A percentile compares a stretch with the other conserved stretches of the same genome.
These are phyloP conservation scores for Sebastes iracundus DNA, from an alignment of 2,797 vertebrate genomes.

Conservation along the genomic window DNA sequence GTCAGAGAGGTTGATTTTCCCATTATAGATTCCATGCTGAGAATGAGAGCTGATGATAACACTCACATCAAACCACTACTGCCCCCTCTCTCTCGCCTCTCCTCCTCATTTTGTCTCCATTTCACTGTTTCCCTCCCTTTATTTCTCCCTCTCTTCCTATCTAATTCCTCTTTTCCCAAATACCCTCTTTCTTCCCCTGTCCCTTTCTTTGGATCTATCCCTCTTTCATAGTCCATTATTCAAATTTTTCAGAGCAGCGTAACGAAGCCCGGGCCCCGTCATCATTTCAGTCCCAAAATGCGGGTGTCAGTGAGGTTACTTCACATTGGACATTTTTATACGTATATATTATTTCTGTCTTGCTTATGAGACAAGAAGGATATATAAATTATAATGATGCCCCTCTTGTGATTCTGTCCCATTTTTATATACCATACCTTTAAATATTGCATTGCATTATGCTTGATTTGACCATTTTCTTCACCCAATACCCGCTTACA, in stretches of 20 bases:
- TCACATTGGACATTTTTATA: slow-evolving; percentile 20
- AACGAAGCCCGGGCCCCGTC: slow-evolving; percentile 62
- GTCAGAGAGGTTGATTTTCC: slow-evolving; percentile 89
- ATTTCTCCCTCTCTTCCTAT: slow-evolving; percentile 71
- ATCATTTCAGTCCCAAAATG: slow-evolving; percentile 62
- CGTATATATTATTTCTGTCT: slow-evolving; percentile 8
- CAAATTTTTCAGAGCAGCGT: slow-evolving; percentile 67
- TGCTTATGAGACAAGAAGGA: neutral
- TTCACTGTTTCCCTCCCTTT: slow-evolving; percentile 65
- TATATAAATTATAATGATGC: neutral
- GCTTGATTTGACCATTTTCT: neutral
- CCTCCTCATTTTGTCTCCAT: slow-evolving; percentile 65
- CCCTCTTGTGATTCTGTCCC: neutral
- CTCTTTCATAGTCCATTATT: slow-evolving; percentile 74
- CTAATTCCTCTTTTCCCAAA: slow-evolving; percentile 68
- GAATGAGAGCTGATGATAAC: slow-evolving; percentile 83
- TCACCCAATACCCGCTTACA: neutral
- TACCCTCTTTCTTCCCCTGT: slow-evolving; percentile 59
- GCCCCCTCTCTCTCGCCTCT: slow-evolving; percentile 49
- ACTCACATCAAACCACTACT: slow-evolving; percentile 78
- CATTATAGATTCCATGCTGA: slow-evolving; percentile 86
- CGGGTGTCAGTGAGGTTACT: slow-evolving; percentile 48
- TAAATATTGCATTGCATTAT: neutral
- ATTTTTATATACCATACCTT: neutral
- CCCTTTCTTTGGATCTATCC: slow-evolving; percentile 64